Base-by-base conservation (phyloP, 2,113 vertebrate species). In the Ailurus styani region DNA sequence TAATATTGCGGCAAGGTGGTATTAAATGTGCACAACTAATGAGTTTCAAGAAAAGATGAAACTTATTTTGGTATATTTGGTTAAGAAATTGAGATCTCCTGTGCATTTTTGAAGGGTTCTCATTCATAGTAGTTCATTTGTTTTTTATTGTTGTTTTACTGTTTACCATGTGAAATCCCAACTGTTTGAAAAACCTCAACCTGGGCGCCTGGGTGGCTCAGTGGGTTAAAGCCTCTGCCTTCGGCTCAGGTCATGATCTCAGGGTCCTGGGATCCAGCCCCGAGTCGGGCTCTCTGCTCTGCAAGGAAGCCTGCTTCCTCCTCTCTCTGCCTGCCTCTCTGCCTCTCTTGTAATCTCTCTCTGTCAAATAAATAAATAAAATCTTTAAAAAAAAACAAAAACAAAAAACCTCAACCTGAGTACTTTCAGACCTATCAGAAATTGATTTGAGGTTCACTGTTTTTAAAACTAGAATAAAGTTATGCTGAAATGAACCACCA, bases 41-140 rank as follows among this genome's bases (percentile, higher is more conserved):
- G 54, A 54, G 37, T 93, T 68, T 97, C 66, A 83, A 79, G 79
- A 83, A 95, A 90, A 73, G 52, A 66, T 45, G 83, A 93, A 88
- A 83, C 40, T n/a, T 84, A 52, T n/a, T 82, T 93, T 93, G n/a
- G 27, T 47, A 21, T 68, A 57, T 78, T 87, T 73, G 64, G n/a
- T 78, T 88, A 95, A 91, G 70, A 79, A 85, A 29, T 57, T 1
- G 1, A 66, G 40, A 82, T 95, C 21, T 47, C 73, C 5, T 83
- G 10, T 87, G 34, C 23, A 11, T 82, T 91, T 95, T 91, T 79
- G 21, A 83, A 45, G 4, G 47, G 40, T 73, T 73, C 37, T 91
- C 50, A 47, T 93, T 87, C 29, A 87, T 57, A 40, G 45, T 1
- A 29, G 34, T 90, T 87, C 40, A 42, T 62, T 90, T 57, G n/a